These are phyloP conservation scores for Vireo altiloquus DNA, from an alignment of 2,113 vertebrate species.

Conservation along the genomic window DNA sequence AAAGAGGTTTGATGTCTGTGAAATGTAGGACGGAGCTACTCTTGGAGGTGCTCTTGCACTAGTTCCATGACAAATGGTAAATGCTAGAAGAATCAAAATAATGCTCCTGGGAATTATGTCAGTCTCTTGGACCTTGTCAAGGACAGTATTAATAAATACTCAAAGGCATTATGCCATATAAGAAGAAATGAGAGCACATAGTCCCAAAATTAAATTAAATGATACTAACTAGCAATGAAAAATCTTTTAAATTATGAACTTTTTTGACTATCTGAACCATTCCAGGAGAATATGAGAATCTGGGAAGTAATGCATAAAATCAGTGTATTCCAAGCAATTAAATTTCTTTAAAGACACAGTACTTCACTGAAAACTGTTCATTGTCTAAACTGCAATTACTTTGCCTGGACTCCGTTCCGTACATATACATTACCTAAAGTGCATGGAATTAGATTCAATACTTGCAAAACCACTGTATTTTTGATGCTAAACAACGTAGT, in stretches of 20 bases:
- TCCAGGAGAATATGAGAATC: not conserved
- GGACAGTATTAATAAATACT: not conserved
- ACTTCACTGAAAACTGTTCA: not conserved
- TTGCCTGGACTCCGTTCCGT: not conserved
- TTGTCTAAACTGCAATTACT: not conserved
- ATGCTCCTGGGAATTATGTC: not conserved
- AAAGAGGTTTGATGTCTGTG: conserved; percentile 19
- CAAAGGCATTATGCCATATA: not conserved
- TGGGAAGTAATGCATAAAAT: not conserved
- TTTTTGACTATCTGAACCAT: not conserved
- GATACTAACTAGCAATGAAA: not conserved
- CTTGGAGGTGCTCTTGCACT: not conserved
- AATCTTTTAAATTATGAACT: not conserved
- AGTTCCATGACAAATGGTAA: not conserved
- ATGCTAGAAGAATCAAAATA: not conserved
- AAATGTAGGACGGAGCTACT: not conserved
- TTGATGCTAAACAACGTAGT: not conserved
- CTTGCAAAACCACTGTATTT: not conserved
- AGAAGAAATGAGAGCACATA: not conserved
- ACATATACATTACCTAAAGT: not conserved
- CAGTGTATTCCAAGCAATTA: not conserved
- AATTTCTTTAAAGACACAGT: not conserved
- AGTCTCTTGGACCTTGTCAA: not conserved
- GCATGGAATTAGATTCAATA: not conserved
- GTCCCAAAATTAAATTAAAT: not conserved